These are phyloP conservation scores for Pentamera pediparva DNA, from an alignment of 53 echinoderm and acorn worm species.

Conservation along the genomic window DNA sequence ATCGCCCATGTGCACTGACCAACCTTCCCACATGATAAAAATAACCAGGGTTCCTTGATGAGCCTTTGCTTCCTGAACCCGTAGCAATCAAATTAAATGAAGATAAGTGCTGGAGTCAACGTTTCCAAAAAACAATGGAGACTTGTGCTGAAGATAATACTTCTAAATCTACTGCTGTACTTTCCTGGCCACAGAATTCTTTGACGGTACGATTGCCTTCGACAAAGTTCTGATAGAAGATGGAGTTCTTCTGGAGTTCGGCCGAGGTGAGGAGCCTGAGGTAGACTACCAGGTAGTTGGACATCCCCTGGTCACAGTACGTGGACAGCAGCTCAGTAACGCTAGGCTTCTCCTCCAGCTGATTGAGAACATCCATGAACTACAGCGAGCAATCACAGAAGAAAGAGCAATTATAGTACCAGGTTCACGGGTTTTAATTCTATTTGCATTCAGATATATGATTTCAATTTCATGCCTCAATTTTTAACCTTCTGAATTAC, in stretches of 20 bases:
- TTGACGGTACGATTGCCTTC: slow-evolving; percentile 86
- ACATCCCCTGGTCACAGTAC: slow-evolving; percentile 86
- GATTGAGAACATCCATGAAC: slow-evolving; percentile 93
- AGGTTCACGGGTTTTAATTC: too few relatives aligned
- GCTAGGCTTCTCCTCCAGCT: slow-evolving; percentile 64
- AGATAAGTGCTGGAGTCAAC: too few relatives aligned
- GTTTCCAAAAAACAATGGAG: too few relatives aligned
- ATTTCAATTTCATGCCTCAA: background rate
- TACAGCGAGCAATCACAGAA: background rate
- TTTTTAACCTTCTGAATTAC: background rate
- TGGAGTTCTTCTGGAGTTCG: slow-evolving; percentile 80
- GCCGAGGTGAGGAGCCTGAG: slow-evolving; percentile 86
- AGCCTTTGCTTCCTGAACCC: too few relatives aligned
- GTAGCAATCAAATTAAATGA: too few relatives aligned
- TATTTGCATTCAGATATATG: too few relatives aligned
- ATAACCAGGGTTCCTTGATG: too few relatives aligned
- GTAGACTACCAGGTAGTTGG: slow-evolving; percentile 94
- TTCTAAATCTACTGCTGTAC: too few relatives aligned
- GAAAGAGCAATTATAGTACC: too few relatives aligned
- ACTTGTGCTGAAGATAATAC: too few relatives aligned
- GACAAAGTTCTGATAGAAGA: slow-evolving; percentile 85
- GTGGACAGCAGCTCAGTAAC: slow-evolving; percentile 52
- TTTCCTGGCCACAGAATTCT: slow-evolving; percentile 90
- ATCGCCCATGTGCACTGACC: too few relatives aligned
- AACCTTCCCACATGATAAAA: too few relatives aligned